phyloP scores from a whole-genome alignment of 2,888 invertebrate genomes.

The Arrhopalites spinosus region DNA sequence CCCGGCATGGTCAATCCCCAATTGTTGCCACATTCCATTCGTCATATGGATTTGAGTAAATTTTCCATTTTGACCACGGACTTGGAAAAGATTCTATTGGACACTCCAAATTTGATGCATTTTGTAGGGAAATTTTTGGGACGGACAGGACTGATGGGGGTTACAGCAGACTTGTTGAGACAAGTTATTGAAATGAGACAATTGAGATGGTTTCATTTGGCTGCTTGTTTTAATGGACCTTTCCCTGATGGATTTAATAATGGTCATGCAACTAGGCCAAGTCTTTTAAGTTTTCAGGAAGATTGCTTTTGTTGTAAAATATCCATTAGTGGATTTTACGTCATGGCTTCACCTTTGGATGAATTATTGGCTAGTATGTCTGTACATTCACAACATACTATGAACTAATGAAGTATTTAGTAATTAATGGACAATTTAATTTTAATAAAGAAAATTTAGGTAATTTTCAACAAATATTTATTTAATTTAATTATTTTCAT shows the following conservation, averaged over 20 bases:
- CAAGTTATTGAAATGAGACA: conserved; percentile 8
- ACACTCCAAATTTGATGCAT: neutral
- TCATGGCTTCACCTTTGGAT: conserved; percentile 22
- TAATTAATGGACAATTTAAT: too few species aligned
- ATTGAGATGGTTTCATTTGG: conserved; percentile 18
- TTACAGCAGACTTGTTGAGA: neutral
- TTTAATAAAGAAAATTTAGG: too few species aligned
- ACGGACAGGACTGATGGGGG: conserved; percentile 18
- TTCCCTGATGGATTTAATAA: conserved; percentile 24
- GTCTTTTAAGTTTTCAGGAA: neutral
- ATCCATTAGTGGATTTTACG: conserved; percentile 6
- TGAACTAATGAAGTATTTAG: too few species aligned
- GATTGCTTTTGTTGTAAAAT: conserved; percentile 27
- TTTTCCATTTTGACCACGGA: conserved; percentile 18
- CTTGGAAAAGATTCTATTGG: neutral
- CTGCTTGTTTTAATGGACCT: conserved; percentile 1
- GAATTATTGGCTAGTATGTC: conserved; percentile 5
- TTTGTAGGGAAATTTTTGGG: conserved; percentile 34
- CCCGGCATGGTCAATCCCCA: conserved; percentile 15
- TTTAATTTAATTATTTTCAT: too few species aligned
- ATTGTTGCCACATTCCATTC: neutral
- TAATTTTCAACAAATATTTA: too few species aligned
- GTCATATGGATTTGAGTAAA: conserved; percentile 22
- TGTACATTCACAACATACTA: neutral
- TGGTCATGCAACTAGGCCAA: conserved; percentile 12